Evolutionary conservation across 2,888 invertebrate genomes (phyloP).

Genomic region (Lysandra coridon): DNA sequence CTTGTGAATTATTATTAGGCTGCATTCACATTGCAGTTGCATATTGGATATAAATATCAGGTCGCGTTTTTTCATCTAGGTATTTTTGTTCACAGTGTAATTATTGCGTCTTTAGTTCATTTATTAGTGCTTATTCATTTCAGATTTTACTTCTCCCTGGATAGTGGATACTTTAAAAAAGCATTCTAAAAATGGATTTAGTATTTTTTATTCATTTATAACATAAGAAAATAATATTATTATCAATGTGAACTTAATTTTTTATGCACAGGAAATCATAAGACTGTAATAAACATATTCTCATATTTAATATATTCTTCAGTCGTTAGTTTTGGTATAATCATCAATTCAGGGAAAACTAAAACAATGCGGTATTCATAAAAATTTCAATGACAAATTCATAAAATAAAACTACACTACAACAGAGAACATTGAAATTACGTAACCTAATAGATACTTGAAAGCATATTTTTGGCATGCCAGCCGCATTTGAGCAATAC

Average conservation of each 20-base stretch:
- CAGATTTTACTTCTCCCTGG: too few relatives aligned
- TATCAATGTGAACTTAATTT: not conserved
- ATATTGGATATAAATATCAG: not conserved
- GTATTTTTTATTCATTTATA: not conserved
- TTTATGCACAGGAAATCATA: not conserved
- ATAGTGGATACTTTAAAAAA: not conserved
- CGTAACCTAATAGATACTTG: constrained; percentile 16
- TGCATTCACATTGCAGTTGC: constrained; percentile 47
- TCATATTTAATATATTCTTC: not conserved
- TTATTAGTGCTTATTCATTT: not conserved
- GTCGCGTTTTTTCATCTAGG: not conserved
- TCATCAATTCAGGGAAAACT: not conserved
- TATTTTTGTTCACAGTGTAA: not conserved
- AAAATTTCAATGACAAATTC: not conserved
- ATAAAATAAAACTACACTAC: not conserved
- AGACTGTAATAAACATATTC: too few relatives aligned
- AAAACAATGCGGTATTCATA: not conserved
- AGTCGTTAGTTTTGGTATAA: not conserved
- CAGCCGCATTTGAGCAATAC: constrained; percentile 47
- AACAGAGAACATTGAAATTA: constrained; percentile 8
- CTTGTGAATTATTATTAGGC: constrained; percentile 63
- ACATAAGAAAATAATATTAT: not conserved
- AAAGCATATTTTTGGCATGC: constrained; percentile 23
- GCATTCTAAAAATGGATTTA: not conserved
- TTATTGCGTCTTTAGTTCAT: not conserved